Conservation (phyloP, 1,140 invertebrate genomes). For the Drosophila ogumai region DNA sequence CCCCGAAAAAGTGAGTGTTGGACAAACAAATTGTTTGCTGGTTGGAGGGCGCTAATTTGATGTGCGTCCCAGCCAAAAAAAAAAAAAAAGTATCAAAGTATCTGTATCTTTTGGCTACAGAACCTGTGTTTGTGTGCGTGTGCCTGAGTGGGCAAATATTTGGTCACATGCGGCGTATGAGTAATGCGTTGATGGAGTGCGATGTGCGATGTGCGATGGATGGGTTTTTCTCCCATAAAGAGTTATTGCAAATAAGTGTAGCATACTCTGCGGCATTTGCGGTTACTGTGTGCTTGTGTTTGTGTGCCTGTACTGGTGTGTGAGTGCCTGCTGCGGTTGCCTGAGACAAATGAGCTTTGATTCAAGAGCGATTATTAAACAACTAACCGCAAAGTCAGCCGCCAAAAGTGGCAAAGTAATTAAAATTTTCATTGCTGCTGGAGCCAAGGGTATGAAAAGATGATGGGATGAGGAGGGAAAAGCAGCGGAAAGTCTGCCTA, state of each 20-base stretch:
- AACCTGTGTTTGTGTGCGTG: slow-evolving; percentile 18
- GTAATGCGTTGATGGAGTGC: slow-evolving; percentile 42
- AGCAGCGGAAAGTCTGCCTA: background rate
- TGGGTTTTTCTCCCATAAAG: slow-evolving; percentile 14
- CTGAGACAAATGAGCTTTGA: slow-evolving; percentile 71
- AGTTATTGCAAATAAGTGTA: slow-evolving; percentile 59
- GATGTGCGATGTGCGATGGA: slow-evolving; percentile 6
- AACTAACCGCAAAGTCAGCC: slow-evolving; percentile 61
- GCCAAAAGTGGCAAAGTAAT: slow-evolving; percentile 71
- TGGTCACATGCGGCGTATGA: slow-evolving; percentile 54
- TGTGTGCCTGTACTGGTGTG: background rate
- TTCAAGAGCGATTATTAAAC: slow-evolving; percentile 65
- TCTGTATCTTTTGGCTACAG: slow-evolving; percentile 37
- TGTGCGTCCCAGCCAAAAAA: slow-evolving; percentile 14
- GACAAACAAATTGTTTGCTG: slow-evolving; percentile 50
- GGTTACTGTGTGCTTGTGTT: slow-evolving; percentile 18
- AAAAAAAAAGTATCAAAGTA: slow-evolving; percentile 22
- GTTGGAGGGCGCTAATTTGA: slow-evolving; percentile 49
- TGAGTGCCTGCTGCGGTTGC: slow-evolving; percentile 17
- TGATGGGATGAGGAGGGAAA: too few species aligned
- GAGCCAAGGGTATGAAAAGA: background rate
- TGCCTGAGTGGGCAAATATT: slow-evolving; percentile 54
- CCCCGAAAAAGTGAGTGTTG: slow-evolving; percentile 28
- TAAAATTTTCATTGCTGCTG: slow-evolving; percentile 59
- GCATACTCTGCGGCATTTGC: slow-evolving; percentile 63